Evolutionary conservation across 1,140 invertebrate species (phyloP).

Genomic region (Idris sp.): DNA sequence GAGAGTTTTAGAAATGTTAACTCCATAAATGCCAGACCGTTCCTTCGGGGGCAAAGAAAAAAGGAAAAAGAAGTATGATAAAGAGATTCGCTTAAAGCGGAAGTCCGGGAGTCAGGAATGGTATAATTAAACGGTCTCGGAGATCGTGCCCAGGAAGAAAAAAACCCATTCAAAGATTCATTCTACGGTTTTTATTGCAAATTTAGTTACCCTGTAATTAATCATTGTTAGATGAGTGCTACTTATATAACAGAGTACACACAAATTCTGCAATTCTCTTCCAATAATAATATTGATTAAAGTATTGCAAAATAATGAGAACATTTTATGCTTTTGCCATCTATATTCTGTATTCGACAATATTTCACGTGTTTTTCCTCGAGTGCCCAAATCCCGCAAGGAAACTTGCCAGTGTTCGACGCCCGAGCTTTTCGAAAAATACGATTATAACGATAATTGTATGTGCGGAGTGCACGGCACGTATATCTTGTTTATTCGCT

Average conservation of each 20-base stretch:
- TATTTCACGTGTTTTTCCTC: slow-evolving; percentile 72
- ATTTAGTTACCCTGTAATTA: slow-evolving; percentile 35
- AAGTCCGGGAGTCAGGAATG: slow-evolving; percentile 52
- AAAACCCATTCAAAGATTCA: slow-evolving; percentile 34
- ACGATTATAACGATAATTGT: slow-evolving; percentile 78
- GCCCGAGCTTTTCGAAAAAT: slow-evolving; percentile 72
- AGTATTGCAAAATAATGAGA: too few species aligned
- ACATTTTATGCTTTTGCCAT: slow-evolving; percentile 7
- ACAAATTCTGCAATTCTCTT: too few species aligned
- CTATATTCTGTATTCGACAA: slow-evolving; percentile 44
- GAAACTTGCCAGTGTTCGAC: slow-evolving; percentile 67
- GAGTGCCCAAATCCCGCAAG: slow-evolving; percentile 71
- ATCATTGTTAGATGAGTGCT: slow-evolving; percentile 10
- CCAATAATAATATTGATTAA: too few species aligned
- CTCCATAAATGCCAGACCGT: slow-evolving; percentile 77
- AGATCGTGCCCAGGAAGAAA: slow-evolving; percentile 24
- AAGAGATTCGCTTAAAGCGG: slow-evolving; percentile 62
- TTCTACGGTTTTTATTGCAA: slow-evolving; percentile 26
- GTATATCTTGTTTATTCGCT: slow-evolving; percentile 75
- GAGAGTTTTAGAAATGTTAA: slow-evolving; percentile 79
- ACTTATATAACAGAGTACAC: too few species aligned
- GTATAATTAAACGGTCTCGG: slow-evolving; percentile 61
- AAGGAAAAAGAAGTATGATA: slow-evolving; percentile 59
- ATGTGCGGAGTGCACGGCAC: slow-evolving; percentile 71
- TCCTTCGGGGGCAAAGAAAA: slow-evolving; percentile 59